Evolutionary conservation across 2,797 vertebrate genomes (phyloP).

Genomic region (Etheostoma nigrum): DNA sequence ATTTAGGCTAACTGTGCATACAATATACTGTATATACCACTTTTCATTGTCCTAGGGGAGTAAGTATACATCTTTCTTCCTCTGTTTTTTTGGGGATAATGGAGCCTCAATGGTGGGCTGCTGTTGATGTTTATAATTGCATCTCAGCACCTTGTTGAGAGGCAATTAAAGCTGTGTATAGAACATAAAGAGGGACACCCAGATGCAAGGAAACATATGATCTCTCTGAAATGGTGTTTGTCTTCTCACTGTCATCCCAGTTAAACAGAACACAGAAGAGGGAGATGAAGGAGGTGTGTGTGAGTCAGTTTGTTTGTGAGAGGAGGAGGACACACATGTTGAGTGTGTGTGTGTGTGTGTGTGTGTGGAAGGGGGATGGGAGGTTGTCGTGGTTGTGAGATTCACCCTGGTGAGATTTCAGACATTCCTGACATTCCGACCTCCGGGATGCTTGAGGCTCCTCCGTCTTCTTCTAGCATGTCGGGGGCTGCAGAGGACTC

Average conservation of each 20-base stretch:
- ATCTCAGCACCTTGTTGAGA: slow-evolving; percentile 70
- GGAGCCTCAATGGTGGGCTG: slow-evolving; percentile 48
- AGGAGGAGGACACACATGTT: slow-evolving; percentile 62
- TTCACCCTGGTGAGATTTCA: slow-evolving; percentile 82
- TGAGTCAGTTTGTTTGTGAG: slow-evolving; percentile 64
- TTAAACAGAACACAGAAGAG: slow-evolving; percentile 67
- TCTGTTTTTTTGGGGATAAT: slow-evolving; percentile 30
- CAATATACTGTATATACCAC: background rate
- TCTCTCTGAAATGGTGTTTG: slow-evolving; percentile 63
- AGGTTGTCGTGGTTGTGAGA: slow-evolving; percentile 79
- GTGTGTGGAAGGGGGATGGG: slow-evolving; percentile 53
- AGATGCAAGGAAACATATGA: slow-evolving; percentile 59
- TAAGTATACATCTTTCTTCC: background rate
- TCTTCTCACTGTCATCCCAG: slow-evolving; percentile 67
- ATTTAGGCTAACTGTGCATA: background rate
- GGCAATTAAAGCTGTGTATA: slow-evolving; percentile 71
- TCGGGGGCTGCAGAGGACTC: slow-evolving; percentile 70
- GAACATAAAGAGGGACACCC: slow-evolving; percentile 59
- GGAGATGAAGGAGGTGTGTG: slow-evolving; percentile 50
- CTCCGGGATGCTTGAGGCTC: slow-evolving; percentile 77
- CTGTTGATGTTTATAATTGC: slow-evolving; percentile 44
- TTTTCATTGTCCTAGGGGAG: slow-evolving; percentile 1
- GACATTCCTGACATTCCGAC: slow-evolving; percentile 87
- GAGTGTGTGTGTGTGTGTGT: slow-evolving; percentile 42
- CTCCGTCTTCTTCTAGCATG: slow-evolving; percentile 66